Evolutionary conservation across 2,888 invertebrate genomes (phyloP), one percentile per base, ranked within the genome.

Genomic region (Sycophila texana): DNA sequence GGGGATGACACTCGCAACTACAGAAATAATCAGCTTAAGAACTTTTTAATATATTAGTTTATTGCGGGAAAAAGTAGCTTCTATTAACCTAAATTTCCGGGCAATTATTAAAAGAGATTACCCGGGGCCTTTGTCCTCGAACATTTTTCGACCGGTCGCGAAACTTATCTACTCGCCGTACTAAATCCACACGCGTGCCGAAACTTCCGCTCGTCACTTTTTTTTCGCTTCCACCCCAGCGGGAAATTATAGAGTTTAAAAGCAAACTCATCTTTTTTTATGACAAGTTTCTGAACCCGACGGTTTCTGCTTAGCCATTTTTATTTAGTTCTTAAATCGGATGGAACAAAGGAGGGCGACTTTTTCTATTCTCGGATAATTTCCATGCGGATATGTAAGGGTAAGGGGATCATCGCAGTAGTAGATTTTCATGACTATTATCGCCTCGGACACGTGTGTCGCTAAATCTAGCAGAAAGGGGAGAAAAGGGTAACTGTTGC

Each of bases 51-150:
- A 66, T 67, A 79, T 72, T 76, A 72, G 66, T 71, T 71, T 66
- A 71, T 18, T 26, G 66, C 74, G 71, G 60, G 71, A 57, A 66
- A 39, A 79, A 75, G 58, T 53, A 71, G 58, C 57, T 61, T 76
- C 75, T 79, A 76, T 80, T 76, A 76, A 80, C 75, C 80, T 72
- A 76, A 80, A 76, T 80, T 80, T 61, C 57, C 22, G 47, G 72
- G 26, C 68, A 80, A 79, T 75, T 72, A 79, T 79, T 72, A 72
- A 75, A 75, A 67, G 67, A 72, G 30, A 78, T 70, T 68, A 26
- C 26, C 13, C 65, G 61, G 2, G 60, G 47, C 60, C 73, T 55
- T 67, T 78, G 68, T 68, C 68, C 61, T 67, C 53, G 4, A 75
- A 61, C 51, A 47, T 57, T 57, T 74, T 66, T 20, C 57, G 49